A percentile compares a stretch with the other conserved stretches of the same genome.
These are phyloP conservation scores for Morone chrysops DNA, from an alignment of 2,113 vertebrate species.

Conservation along the genomic window DNA sequence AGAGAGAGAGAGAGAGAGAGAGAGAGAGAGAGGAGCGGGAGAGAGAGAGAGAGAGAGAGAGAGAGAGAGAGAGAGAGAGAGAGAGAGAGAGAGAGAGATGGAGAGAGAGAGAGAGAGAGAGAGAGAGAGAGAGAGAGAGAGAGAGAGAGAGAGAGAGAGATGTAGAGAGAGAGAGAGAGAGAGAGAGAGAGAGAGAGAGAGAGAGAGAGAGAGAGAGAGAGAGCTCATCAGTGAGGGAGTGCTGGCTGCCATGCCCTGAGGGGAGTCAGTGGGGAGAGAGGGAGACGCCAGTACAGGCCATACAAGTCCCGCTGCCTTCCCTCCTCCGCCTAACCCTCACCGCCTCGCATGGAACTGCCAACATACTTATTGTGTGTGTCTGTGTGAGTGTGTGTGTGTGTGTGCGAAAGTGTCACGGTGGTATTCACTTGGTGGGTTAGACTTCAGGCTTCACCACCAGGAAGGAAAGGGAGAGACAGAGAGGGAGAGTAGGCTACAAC, in stretches of 20 bases:
- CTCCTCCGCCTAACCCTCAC: slow-evolving; percentile 75
- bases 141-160: slow-evolving; percentile 19
- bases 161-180: slow-evolving; percentile 16
- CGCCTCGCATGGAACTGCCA: slow-evolving; percentile 79
- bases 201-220: slow-evolving; percentile 21
- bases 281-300: slow-evolving; percentile 82
- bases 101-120: slow-evolving; percentile 18
- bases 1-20: slow-evolving; percentile 45
- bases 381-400: slow-evolving; percentile 9
- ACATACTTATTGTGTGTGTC: slow-evolving; percentile 56
- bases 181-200: slow-evolving; percentile 20
- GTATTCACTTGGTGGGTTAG: slow-evolving; percentile 65
- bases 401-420: slow-evolving; percentile 39
- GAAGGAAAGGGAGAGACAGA: slow-evolving; percentile 55
- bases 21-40: slow-evolving; percentile 44
- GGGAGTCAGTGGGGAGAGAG: slow-evolving; percentile 76
- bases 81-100: slow-evolving; percentile 43
- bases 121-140: slow-evolving; percentile 19
- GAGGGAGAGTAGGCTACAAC: slow-evolving; percentile 58
- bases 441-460: slow-evolving; percentile 68
- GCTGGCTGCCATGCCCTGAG: slow-evolving; percentile 80
- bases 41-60: slow-evolving; percentile 45
- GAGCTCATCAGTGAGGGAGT: slow-evolving; percentile 74
- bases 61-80: slow-evolving; percentile 45
- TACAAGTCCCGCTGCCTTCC: slow-evolving; percentile 78